Percentiles rank a stretch among this genome's conserved stretches.
Conservation (phyloP, 2,888 invertebrate species). For the Imbricaverruca yamaguchii region DNA sequence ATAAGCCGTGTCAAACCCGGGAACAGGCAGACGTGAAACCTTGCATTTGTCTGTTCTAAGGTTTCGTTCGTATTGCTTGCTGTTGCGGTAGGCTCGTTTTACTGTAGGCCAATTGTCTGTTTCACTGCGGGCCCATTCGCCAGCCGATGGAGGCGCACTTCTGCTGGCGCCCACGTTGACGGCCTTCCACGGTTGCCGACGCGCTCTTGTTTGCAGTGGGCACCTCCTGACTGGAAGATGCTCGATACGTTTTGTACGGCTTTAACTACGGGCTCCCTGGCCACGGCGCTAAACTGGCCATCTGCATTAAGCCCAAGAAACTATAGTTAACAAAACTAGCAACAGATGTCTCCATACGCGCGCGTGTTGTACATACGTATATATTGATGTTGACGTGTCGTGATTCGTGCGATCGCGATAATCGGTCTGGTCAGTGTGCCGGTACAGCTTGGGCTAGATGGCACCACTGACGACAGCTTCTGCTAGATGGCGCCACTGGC, state of each 20-base stretch:
- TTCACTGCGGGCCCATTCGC: not conserved
- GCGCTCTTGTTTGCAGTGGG: not conserved
- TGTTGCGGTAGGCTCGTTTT: not conserved
- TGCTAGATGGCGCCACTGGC: too few relatives aligned
- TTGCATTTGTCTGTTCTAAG: not conserved
- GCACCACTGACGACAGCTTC: too few relatives aligned
- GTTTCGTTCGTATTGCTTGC: not conserved
- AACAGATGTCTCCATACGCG: slow-evolving; percentile 12
- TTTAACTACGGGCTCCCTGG: slow-evolving; percentile 15
- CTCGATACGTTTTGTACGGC: slow-evolving; percentile 10
- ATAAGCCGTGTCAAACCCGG: not conserved
- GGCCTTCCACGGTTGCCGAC: not conserved
- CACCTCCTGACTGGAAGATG: not conserved
- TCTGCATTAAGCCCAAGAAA: slow-evolving; percentile 11
- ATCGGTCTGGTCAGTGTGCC: too few relatives aligned
- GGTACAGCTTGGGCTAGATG: too few relatives aligned
- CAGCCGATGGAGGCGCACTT: too few relatives aligned
- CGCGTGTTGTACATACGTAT: not conserved
- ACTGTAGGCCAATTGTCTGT: not conserved
- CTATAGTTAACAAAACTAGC: slow-evolving; percentile 8
- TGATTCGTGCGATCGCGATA: not conserved
- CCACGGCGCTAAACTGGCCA: slow-evolving; percentile 10
- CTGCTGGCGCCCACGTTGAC: too few relatives aligned
- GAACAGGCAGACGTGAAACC: not conserved
- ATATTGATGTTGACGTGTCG: not conserved